Evolutionary conservation across 2,888 invertebrate species (phyloP), one percentile per base, ranked within the genome.

Genomic region (Brachylomia viminalis): DNA sequence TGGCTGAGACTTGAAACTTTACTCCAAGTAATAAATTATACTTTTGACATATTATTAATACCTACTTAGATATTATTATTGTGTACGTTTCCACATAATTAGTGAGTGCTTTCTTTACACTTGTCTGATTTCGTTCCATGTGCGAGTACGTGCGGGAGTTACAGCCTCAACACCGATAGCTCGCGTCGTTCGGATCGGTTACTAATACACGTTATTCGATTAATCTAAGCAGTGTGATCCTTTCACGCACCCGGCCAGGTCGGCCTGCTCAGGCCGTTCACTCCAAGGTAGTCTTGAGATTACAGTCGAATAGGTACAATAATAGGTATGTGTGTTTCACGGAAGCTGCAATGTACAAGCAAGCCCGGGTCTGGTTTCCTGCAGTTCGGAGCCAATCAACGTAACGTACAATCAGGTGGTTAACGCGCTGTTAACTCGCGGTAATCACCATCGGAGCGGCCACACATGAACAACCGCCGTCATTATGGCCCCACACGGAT

Each of bases 401-500:
- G 77, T 70, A 68, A 64, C 72, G 70, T 77, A 82, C 87, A 76
- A 82, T 87, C 85, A 79, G 83, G 67, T 78, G 84, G 86, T 82
- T 83, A 85, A 81, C 83, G 80, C 85, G 75, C 80, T 78, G 84
- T 88, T 79, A 84, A 80, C 62, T 56, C 82, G 69, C 77, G 62
- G 86, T 87, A 84, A 88, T 87, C 82, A 77, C 69, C 62, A 27
- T 47, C 66, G 75, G 52, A 70, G 76, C 54, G 64, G 54, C 38
- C 54, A 30, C 68, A 64, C 74, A 74, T 77, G 75, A 79, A 77
- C 62, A 79, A 62, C 52, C 23, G 23, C 54, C 59, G 33, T 86
- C 69, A 77, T 82, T 83, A 86, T 79, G 79, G 77, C 81, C 85
- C 68, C 79, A 79, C 83, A 75, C 72, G 87, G 80, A 87, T 87